phyloP scores from a whole-genome alignment of 2,797 vertebrate species.

The Emys orbicularis region DNA sequence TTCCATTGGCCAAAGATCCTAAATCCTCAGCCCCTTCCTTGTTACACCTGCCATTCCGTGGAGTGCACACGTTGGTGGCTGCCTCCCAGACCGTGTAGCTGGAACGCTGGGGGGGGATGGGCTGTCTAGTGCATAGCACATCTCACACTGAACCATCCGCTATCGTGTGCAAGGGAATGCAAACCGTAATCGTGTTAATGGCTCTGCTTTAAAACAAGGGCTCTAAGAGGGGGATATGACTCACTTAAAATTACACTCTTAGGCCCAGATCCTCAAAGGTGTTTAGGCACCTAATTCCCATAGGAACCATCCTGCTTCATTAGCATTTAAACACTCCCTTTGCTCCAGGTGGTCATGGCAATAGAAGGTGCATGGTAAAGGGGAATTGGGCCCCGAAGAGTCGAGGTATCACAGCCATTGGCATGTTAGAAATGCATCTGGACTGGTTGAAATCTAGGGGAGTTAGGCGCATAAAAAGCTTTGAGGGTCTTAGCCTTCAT shows the following conservation, averaged over 20 bases:
- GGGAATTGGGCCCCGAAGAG: neutral
- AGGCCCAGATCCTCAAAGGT: neutral
- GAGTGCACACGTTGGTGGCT: no score
- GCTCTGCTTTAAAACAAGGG: neutral
- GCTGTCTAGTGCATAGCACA: no score
- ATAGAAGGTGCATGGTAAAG: neutral
- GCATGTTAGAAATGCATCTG: neutral
- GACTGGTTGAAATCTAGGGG: neutral
- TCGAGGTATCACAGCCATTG: neutral
- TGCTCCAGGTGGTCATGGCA: neutral
- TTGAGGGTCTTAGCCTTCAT: slow-evolving; percentile 5
- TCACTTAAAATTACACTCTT: neutral
- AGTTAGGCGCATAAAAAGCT: neutral
- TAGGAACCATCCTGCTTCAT: no score
- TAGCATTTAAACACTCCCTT: neutral
- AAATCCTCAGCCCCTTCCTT: neutral
- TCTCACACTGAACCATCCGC: neutral
- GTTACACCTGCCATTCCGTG: neutral
- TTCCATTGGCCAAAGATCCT: neutral
- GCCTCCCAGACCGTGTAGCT: neutral
- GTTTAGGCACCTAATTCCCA: neutral
- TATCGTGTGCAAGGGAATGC: neutral
- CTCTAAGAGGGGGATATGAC: fast-evolving
- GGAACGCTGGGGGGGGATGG: neutral
- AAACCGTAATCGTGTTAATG: neutral